A percentile compares a stretch with the other conserved stretches of the same genome.
Conservation (phyloP, 2,797 vertebrate species). For the Diglossa cyanea region DNA sequence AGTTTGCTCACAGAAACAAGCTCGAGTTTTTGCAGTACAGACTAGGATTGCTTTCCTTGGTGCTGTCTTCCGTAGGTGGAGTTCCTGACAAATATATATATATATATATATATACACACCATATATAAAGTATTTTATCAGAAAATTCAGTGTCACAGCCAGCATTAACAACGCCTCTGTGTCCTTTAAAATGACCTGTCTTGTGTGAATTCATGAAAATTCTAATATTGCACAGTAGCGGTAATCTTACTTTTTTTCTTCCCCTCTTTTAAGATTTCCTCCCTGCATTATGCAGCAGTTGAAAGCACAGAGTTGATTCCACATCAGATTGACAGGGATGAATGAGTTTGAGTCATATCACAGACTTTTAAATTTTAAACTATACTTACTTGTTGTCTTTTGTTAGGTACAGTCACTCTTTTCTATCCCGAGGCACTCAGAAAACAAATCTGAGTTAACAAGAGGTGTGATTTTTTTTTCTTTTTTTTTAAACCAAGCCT, state of each 20-base stretch:
- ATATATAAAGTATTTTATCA: not conserved
- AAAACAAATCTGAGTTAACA: slow-evolving; percentile 26
- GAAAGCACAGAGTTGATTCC: slow-evolving; percentile 3
- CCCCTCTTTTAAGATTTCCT: not conserved
- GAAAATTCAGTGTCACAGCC: not conserved
- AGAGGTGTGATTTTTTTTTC: not conserved
- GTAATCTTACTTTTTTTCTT: not conserved
- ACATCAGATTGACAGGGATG: not conserved
- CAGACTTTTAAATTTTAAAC: not conserved
- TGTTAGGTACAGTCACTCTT: not conserved
- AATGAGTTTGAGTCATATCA: not conserved
- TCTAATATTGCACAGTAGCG: not conserved
- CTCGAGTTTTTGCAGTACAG: not conserved
- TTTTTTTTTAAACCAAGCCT: not conserved
- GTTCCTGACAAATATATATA: not conserved
- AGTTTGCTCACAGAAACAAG: not conserved
- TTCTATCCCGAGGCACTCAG: not conserved
- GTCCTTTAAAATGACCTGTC: not conserved
- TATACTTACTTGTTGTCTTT: not conserved
- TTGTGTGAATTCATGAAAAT: not conserved
- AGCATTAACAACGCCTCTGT: not conserved
- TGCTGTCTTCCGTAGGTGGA: not conserved
- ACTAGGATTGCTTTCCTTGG: not conserved
- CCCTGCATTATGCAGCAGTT: not conserved
- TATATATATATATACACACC: not conserved